Percentiles rank a stretch among this genome's conserved stretches.
These are phyloP conservation scores for Notodonta dromedarius DNA, from an alignment of 2,888 invertebrate species.

Conservation along the genomic window DNA sequence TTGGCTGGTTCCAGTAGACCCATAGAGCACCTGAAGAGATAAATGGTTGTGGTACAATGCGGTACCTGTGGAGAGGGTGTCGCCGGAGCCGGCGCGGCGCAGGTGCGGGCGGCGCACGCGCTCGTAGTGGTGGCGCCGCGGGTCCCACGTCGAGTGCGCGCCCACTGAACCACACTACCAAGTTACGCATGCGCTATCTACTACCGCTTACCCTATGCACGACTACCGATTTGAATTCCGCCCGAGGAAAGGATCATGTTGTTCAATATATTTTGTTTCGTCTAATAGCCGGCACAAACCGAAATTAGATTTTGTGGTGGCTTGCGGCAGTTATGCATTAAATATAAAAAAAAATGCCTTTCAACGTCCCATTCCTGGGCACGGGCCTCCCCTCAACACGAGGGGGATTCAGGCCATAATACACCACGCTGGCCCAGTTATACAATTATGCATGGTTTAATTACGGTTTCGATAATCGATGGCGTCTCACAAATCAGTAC, in stretches of 20 bases:
- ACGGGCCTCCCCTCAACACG: too few species aligned
- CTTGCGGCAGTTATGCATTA: too few species aligned
- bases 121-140: conserved; percentile 94
- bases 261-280: too few species aligned
- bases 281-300: too few species aligned
- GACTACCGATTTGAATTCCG: not conserved
- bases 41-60: not conserved
- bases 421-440: too few species aligned
- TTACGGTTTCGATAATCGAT: not conserved
- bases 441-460: too few species aligned
- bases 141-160: conserved; percentile 93
- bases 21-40: too few species aligned
- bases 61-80: conserved; percentile 85
- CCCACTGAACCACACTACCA: conserved; percentile 79
- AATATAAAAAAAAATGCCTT: too few species aligned
- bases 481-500: not conserved
- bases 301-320: too few species aligned
- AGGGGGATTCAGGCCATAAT: too few species aligned
- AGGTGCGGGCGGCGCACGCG: conserved; percentile 90
- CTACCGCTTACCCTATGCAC: not conserved
- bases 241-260: not conserved
- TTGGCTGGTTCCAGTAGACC: too few species aligned
- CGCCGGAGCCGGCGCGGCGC: conserved; percentile 87
- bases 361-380: too few species aligned
- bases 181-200: conserved; percentile 86